These are phyloP conservation scores for Diadema setosum DNA, from an alignment of 35 echinoderm and acorn worm species.

Conservation along the genomic window DNA sequence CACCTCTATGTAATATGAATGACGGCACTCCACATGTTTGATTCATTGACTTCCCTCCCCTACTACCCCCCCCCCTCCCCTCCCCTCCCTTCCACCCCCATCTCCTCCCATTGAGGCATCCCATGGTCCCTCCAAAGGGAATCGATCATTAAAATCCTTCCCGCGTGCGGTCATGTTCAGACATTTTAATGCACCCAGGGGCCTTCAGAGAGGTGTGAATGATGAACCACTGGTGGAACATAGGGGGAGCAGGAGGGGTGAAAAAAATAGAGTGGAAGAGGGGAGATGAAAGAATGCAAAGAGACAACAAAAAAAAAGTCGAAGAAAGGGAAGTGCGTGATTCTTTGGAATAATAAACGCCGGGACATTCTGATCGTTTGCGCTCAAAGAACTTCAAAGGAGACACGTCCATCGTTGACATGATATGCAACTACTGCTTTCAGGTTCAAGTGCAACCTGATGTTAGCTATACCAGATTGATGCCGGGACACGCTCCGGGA, in stretches of 20 bases:
- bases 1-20: too few species aligned
- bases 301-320: too few species aligned
- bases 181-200: neutral
- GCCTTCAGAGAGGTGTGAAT: too few species aligned
- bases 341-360: neutral
- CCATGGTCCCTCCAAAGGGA: neutral
- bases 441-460: neutral
- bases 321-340: neutral
- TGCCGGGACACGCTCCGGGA: neutral
- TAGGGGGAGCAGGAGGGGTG: too few species aligned
- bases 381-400: neutral
- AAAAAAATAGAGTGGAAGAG: too few species aligned
- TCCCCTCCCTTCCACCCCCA: neutral
- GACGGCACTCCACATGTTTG: too few species aligned
- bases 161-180: neutral
- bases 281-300: too few species aligned
- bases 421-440: neutral
- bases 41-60: too few species aligned
- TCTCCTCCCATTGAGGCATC: too few species aligned
- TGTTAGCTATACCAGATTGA: neutral
- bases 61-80: neutral
- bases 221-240: too few species aligned
- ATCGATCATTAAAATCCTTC: neutral
- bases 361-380: too few species aligned
- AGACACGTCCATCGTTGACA: neutral